These are phyloP conservation scores for Thysanoteuthis rhombus DNA, from an alignment of 2,888 invertebrate species.

Conservation along the genomic window DNA sequence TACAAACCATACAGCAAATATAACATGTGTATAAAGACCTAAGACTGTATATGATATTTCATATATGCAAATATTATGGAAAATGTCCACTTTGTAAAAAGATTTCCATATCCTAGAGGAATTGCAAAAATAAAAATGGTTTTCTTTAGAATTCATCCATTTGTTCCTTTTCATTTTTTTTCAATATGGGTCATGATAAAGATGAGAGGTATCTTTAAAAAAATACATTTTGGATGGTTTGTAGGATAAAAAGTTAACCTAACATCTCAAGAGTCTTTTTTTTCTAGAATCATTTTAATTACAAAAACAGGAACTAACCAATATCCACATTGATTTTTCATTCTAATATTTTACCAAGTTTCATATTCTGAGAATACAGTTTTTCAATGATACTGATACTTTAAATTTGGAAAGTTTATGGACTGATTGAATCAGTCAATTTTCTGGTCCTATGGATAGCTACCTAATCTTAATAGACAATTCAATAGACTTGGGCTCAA, in stretches of 20 bases:
- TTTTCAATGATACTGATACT: no score
- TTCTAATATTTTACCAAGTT: not conserved
- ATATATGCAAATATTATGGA: slow-evolving; percentile 12
- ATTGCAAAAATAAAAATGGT: not conserved
- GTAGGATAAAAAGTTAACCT: not conserved
- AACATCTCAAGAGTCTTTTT: no score
- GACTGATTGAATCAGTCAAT: no score
- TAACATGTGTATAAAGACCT: not conserved
- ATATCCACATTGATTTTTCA: not conserved
- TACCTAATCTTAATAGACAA: no score
- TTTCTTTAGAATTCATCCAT: not conserved
- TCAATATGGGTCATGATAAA: not conserved
- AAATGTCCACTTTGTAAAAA: not conserved
- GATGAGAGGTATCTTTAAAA: not conserved
- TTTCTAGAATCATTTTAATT: not conserved
- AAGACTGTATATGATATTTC: not conserved
- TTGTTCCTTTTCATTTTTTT: not conserved
- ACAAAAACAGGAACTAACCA: not conserved
- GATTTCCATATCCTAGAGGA: not conserved
- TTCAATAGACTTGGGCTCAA: no score
- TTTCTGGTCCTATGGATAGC: no score
- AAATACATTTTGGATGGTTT: not conserved
- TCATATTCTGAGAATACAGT: not conserved
- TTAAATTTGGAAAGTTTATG: no score
- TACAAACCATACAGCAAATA: not conserved